Conservation (phyloP, 2,797 vertebrate genomes). For the Pangasius macronema region DNA sequence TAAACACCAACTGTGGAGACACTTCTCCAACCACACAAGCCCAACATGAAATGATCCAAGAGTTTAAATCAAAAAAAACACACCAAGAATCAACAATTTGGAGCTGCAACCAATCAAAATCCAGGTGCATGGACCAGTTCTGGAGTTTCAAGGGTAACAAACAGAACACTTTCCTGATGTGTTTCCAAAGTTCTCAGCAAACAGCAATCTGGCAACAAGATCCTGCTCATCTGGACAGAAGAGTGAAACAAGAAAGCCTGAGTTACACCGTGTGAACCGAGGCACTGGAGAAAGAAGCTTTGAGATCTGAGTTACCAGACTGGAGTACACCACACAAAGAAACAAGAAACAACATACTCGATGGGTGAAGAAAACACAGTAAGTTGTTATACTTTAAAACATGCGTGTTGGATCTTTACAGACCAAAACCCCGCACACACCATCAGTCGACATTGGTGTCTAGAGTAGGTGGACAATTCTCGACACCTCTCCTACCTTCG, state of each 20-base stretch:
- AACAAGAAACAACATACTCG: neutral
- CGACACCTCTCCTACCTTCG: too few relatives aligned
- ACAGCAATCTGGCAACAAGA: neutral
- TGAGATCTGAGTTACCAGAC: neutral
- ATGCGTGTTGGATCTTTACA: neutral
- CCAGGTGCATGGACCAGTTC: constrained; percentile 45
- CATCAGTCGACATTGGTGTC: too few relatives aligned
- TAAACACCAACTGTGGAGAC: constrained; percentile 45
- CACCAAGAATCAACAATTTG: neutral
- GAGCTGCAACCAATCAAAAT: constrained; percentile 39
- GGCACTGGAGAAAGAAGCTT: neutral
- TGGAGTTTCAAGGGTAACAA: constrained; percentile 33
- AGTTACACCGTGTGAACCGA: neutral
- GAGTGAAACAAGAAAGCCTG: neutral
- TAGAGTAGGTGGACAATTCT: too few relatives aligned
- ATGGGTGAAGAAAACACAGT: neutral
- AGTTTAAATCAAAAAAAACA: neutral
- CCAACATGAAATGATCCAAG: constrained; percentile 36
- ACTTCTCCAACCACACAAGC: constrained; percentile 14
- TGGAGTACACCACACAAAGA: neutral
- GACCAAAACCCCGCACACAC: neutral
- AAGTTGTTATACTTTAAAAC: constrained; percentile 3
- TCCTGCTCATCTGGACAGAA: neutral
- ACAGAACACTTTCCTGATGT: constrained; percentile 19
- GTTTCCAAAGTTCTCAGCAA: constrained; percentile 17